These are phyloP conservation scores for Suricata suricatta DNA, from an alignment of 2,113 vertebrate species.

Conservation along the genomic window DNA sequence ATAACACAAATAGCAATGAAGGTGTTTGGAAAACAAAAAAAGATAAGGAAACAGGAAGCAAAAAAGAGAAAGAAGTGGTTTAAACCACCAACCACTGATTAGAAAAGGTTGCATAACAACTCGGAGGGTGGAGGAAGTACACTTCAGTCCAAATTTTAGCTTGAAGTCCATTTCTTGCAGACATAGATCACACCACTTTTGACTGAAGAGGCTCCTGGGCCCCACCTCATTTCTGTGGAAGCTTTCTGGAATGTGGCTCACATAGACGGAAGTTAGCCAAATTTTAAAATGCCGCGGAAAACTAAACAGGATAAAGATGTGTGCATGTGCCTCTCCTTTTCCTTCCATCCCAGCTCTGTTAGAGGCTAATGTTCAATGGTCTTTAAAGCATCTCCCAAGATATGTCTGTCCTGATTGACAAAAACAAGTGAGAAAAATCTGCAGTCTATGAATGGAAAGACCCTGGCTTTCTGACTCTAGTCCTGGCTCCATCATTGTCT, in stretches of 20 bases:
- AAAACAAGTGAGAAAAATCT: neutral
- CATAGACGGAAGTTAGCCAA: neutral
- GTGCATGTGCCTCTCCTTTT: neutral
- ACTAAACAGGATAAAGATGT: neutral
- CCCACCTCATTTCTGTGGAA: neutral
- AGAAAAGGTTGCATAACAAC: neutral
- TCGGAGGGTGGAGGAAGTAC: neutral
- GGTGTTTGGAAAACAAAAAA: constrained; percentile 14
- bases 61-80: neutral
- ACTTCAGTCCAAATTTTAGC: neutral
- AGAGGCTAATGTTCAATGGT: neutral
- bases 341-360: neutral
- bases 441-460: neutral
- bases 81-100: neutral
- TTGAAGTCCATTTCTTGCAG: neutral
- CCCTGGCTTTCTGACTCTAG: neutral
- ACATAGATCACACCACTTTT: neutral
- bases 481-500: neutral
- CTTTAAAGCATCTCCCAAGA: neutral
- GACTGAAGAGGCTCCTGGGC: neutral
- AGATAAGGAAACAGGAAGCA: neutral
- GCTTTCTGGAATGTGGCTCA: neutral
- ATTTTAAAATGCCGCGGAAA: neutral
- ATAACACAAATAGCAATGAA: neutral
- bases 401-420: neutral